Base-by-base conservation (phyloP, 2,113 vertebrate species). In the Neoarius graeffei region DNA sequence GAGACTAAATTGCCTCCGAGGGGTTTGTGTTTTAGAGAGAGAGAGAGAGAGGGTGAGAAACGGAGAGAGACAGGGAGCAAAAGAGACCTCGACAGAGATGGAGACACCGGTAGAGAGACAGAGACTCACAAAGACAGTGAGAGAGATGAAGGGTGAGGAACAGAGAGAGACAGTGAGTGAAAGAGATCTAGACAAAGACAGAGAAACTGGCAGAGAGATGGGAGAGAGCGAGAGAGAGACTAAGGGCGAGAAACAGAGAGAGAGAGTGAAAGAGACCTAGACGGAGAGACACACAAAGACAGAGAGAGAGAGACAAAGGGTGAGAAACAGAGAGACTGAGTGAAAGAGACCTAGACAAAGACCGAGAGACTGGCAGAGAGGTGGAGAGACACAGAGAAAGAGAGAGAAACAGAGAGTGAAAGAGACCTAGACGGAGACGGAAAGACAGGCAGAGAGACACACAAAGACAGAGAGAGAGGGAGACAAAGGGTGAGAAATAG, bases 1-100 rank as follows among this genome's bases (percentile, higher is more conserved):
- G 81, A 83, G 79, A 87, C 85, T 66, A 90, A 83, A 88, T 64
- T 76, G 89, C 80, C 69, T 71, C 85, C 5, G 50, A 77, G 76
- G 83, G 67, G n/a, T 79, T 74, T 85, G 20, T n/a, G 20, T 88
- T 83, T 83, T 83, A 66, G 60, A 85, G 79, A 23, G 71, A 42
- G 30, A 71, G 64, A 83, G 80, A 74, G 35, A 42, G 15, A 25
- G 9, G 25, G 9, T 20, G 8, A 66, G 14, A 35, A 7, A 71
- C 0, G 13, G 67, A 15, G 15, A 20, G 15, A 9, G 71, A 35
- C 1, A 3, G 14, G 35, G 35, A 42, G 35, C 35, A 42, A 42
- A 42, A 42, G 35, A 42, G 35, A 42, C 35, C 35, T 42, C 35
- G 35, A 42, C 35, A 69, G 13, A 30, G 67, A 30, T 11, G 1